phyloP scores from a whole-genome alignment of 2,113 vertebrate species.

The Nicator chloris region DNA sequence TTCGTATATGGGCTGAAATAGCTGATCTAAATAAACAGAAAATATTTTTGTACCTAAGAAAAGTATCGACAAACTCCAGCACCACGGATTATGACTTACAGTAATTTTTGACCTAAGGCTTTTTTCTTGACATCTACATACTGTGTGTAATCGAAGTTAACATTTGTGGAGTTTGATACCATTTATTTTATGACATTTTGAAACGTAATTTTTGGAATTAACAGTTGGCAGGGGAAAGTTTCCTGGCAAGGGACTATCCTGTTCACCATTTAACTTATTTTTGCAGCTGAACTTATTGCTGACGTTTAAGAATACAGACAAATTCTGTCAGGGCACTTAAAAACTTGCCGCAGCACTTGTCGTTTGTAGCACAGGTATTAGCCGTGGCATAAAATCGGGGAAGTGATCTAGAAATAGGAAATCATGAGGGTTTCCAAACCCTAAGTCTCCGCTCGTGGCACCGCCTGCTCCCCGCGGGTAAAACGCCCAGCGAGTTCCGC shows the following conservation, averaged over 20 bases:
- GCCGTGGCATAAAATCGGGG: not conserved
- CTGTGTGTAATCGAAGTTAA: slow-evolving; percentile 77
- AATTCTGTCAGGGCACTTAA: not conserved
- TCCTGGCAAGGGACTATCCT: slow-evolving; percentile 86
- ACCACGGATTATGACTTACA: slow-evolving; percentile 81
- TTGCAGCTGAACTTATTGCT: slow-evolving; percentile 82
- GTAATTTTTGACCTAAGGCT: slow-evolving; percentile 80
- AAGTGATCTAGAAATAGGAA: not conserved
- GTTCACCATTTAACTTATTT: slow-evolving; percentile 83
- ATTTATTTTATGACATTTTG: slow-evolving; percentile 93
- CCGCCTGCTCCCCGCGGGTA: not conserved
- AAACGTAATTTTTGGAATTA: slow-evolving; percentile 83
- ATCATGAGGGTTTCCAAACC: not conserved
- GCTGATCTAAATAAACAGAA: slow-evolving; percentile 82
- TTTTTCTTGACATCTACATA: slow-evolving; percentile 79
- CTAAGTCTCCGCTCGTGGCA: not conserved
- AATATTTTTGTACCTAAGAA: slow-evolving; percentile 89
- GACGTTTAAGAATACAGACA: slow-evolving; percentile 61
- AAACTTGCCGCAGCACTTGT: not conserved
- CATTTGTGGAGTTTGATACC: slow-evolving; percentile 81
- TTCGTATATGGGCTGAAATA: slow-evolving; percentile 70
- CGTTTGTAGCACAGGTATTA: not conserved
- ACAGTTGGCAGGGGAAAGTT: slow-evolving; percentile 91
- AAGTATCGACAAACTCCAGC: slow-evolving; percentile 77
- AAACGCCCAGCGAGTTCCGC: not conserved